phyloP scores from a whole-genome alignment of 2,797 vertebrate genomes.

The Galago senegalensis region DNA sequence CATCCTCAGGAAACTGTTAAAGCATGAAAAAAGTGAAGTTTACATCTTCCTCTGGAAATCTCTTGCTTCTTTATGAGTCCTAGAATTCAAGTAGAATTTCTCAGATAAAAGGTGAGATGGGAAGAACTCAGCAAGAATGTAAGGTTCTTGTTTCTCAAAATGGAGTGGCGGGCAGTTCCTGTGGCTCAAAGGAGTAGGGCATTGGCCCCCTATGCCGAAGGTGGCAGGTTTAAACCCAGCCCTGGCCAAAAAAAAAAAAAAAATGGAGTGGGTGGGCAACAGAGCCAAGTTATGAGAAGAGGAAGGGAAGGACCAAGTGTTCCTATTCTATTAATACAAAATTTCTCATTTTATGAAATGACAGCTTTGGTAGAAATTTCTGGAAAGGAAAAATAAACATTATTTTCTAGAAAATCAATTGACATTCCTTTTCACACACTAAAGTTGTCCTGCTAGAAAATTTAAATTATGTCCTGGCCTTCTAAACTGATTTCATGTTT shows the following conservation, averaged over 20 bases:
- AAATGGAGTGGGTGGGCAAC: no score
- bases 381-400: not conserved
- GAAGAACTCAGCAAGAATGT: not conserved
- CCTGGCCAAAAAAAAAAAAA: no score
- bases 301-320: not conserved
- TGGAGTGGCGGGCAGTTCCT: not conserved
- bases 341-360: not conserved
- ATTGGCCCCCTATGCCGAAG: no score
- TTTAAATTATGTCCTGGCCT: not conserved
- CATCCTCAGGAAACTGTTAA: not conserved
- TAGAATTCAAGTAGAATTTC: not conserved
- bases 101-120: not conserved
- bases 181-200: no score
- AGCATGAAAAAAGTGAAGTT: not conserved
- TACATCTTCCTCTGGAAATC: not conserved
- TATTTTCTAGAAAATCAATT: conserved; percentile 34
- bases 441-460: conserved; percentile 20
- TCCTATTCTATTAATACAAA: not conserved
- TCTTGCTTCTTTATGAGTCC: not conserved
- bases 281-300: not conserved
- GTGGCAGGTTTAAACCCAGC: no score
- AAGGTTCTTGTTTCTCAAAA: not conserved
- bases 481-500: not conserved
- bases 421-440: not conserved
- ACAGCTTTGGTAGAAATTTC: not conserved